Evolutionary conservation across 2,797 vertebrate genomes (phyloP).

Genomic region (Dromococcyx pavoninus): DNA sequence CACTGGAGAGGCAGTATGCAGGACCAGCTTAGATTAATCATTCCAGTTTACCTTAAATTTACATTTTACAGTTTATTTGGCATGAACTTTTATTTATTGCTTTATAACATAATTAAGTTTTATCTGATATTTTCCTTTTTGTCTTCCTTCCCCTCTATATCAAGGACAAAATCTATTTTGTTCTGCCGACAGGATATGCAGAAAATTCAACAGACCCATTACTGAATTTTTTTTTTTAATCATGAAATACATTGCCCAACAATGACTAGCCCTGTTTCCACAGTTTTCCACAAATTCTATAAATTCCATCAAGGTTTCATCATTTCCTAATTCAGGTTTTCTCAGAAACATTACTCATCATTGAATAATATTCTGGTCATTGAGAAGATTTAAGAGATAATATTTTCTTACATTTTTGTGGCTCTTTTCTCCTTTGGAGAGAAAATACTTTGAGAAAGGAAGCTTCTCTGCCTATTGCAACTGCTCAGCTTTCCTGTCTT

Average conservation of each 20-base stretch:
- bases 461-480: neutral
- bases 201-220: neutral
- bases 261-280: neutral
- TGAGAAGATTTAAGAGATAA: constrained; percentile 25
- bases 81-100: neutral
- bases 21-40: neutral
- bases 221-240: neutral
- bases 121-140: neutral
- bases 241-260: neutral
- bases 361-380: constrained; percentile 38
- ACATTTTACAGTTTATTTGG: neutral
- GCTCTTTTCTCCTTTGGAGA: constrained; percentile 27
- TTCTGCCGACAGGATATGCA: neutral
- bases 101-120: neutral
- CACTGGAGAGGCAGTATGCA: neutral
- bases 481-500: constrained; percentile 4
- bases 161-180: neutral
- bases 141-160: neutral
- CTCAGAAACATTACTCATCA: constrained; percentile 47
- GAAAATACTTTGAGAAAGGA: constrained; percentile 29
- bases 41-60: neutral
- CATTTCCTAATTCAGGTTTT: constrained; percentile 48
- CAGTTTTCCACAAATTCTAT: constrained; percentile 32
- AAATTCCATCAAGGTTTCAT: constrained; percentile 38
- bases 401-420: constrained; percentile 63